Conservation (phyloP, 2,113 vertebrate species). For the Myotis davidii region DNA sequence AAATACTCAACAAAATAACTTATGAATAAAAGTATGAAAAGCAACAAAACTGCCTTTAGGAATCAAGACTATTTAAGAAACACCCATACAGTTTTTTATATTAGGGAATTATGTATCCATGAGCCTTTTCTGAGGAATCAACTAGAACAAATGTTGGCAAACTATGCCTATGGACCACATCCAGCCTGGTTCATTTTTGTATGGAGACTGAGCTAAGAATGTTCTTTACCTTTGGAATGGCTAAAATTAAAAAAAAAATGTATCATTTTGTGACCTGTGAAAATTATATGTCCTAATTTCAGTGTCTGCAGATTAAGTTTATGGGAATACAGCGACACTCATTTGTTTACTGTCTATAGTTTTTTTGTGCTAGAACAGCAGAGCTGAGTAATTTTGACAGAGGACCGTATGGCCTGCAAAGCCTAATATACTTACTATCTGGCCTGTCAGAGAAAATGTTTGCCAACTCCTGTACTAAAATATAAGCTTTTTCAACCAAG, state of each 20-base stretch:
- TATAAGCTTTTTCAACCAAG: too few species aligned
- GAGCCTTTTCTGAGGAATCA: background rate
- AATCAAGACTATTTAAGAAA: background rate
- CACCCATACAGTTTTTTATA: background rate
- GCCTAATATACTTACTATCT: too few species aligned
- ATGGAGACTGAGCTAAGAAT: background rate
- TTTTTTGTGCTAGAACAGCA: background rate
- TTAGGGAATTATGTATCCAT: background rate
- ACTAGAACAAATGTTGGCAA: background rate
- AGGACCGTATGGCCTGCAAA: too few species aligned
- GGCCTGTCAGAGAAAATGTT: too few species aligned
- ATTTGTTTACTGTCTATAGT: background rate
- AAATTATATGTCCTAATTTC: background rate
- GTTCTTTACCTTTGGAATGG: background rate
- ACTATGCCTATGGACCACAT: background rate
- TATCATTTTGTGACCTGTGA: background rate
- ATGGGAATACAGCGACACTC: background rate
- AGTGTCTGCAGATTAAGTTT: background rate
- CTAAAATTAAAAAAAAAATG: background rate
- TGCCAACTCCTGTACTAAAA: too few species aligned
- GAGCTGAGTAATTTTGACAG: too few species aligned
- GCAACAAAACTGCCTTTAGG: background rate
- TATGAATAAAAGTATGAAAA: background rate
- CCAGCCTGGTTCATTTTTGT: background rate
- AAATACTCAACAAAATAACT: background rate